Evolutionary conservation across 2,888 invertebrate genomes (phyloP).

Genomic region (Diaphora mendica): DNA sequence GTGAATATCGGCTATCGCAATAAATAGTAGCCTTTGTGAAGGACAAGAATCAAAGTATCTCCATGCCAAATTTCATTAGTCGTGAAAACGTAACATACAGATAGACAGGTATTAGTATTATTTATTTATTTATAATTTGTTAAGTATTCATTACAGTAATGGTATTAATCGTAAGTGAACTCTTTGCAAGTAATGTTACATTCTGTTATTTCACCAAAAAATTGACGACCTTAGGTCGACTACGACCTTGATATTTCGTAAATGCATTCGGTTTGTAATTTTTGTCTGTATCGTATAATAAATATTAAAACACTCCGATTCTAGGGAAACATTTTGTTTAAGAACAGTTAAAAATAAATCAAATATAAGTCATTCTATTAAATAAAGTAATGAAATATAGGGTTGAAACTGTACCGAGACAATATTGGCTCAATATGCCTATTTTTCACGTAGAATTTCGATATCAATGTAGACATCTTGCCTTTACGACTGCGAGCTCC

Average conservation of each 20-base stretch:
- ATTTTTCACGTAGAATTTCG: constrained; percentile 47
- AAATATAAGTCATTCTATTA: constrained; percentile 34
- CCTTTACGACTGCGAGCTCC: constrained; percentile 62
- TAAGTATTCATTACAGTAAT: too few species aligned
- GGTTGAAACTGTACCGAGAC: constrained; percentile 34
- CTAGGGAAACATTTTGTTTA: neutral
- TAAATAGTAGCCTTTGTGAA: too few species aligned
- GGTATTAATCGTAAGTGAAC: too few species aligned
- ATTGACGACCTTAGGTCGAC: too few species aligned
- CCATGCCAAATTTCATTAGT: too few species aligned
- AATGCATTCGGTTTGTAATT: neutral
- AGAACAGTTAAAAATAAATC: constrained; percentile 22
- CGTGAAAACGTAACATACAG: too few species aligned
- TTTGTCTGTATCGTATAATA: neutral
- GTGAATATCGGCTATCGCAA: too few species aligned
- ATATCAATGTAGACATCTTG: constrained; percentile 75
- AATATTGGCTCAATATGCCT: constrained; percentile 44
- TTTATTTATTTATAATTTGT: too few species aligned
- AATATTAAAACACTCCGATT: neutral
- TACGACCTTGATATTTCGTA: neutral
- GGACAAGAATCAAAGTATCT: too few species aligned
- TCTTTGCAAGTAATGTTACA: too few species aligned
- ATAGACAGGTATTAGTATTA: too few species aligned
- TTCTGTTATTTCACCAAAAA: too few species aligned
- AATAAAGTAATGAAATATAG: constrained; percentile 35